These are phyloP conservation scores for Menidia menidia DNA, from an alignment of 2,797 vertebrate species.

Conservation along the genomic window DNA sequence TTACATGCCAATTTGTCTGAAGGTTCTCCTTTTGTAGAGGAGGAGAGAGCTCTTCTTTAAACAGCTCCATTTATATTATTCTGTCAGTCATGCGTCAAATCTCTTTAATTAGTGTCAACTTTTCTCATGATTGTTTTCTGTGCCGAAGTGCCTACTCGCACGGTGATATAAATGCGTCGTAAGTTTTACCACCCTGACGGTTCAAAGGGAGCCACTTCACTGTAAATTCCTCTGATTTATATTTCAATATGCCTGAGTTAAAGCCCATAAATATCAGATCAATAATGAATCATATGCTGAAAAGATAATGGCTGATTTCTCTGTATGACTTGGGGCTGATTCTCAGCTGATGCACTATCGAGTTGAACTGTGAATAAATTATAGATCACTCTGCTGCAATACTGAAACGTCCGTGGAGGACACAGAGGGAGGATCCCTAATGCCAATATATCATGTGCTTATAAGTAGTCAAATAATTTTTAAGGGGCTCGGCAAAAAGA, in stretches of 20 bases:
- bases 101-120: slow-evolving; percentile 6
- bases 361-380: slow-evolving; percentile 75
- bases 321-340: slow-evolving; percentile 32
- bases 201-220: slow-evolving; percentile 1
- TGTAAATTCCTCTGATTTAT: slow-evolving; percentile 14
- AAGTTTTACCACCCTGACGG: slow-evolving; percentile 4
- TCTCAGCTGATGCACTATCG: slow-evolving; percentile 65
- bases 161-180: slow-evolving; percentile 18
- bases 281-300: slow-evolving; percentile 20
- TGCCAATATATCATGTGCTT: slow-evolving; percentile 20
- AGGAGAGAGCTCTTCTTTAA: neutral
- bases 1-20: neutral
- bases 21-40: neutral
- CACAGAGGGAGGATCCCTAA: slow-evolving; percentile 14
- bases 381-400: slow-evolving; percentile 64
- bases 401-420: slow-evolving; percentile 37
- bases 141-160: slow-evolving; percentile 60
- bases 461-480: neutral
- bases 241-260: slow-evolving; percentile 18
- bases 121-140: slow-evolving; percentile 25
- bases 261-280: slow-evolving; percentile 2
- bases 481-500: slow-evolving; percentile 11
- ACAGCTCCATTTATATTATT: slow-evolving; percentile 5
- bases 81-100: slow-evolving; percentile 10
- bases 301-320: slow-evolving; percentile 24